phyloP scores from a whole-genome alignment of 2,113 vertebrate species.

The Balaeniceps rex region DNA sequence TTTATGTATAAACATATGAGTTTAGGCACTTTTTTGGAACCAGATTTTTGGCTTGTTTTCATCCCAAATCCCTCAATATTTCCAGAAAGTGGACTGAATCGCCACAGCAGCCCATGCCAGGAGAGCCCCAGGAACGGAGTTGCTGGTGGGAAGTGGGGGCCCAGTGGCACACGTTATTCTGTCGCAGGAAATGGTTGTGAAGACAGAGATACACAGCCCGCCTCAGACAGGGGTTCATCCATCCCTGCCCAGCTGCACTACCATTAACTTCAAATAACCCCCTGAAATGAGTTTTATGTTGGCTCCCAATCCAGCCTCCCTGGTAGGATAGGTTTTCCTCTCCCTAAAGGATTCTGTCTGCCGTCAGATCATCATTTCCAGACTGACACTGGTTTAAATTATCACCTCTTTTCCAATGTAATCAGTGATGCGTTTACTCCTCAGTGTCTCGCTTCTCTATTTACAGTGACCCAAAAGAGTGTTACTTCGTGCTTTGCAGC shows the following conservation, averaged over 20 bases:
- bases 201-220: neutral
- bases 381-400: neutral
- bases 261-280: neutral
- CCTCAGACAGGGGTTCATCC: neutral
- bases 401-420: neutral
- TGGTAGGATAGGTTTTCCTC: neutral
- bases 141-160: fast-evolving
- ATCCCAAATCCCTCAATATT: neutral
- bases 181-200: neutral
- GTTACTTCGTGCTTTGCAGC: neutral
- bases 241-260: neutral
- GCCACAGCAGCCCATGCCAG: neutral
- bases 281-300: neutral
- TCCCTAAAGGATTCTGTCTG: neutral
- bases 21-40: neutral
- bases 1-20: neutral
- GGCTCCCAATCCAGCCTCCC: neutral
- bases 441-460: neutral
- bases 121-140: neutral
- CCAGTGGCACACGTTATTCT: fast-evolving
- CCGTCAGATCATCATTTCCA: neutral
- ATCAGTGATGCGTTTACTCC: neutral
- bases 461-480: neutral
- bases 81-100: neutral
- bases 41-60: neutral